Evolutionary conservation across 2,888 invertebrate genomes (phyloP).

Genomic region (Caenorhabditis doughertyi): DNA sequence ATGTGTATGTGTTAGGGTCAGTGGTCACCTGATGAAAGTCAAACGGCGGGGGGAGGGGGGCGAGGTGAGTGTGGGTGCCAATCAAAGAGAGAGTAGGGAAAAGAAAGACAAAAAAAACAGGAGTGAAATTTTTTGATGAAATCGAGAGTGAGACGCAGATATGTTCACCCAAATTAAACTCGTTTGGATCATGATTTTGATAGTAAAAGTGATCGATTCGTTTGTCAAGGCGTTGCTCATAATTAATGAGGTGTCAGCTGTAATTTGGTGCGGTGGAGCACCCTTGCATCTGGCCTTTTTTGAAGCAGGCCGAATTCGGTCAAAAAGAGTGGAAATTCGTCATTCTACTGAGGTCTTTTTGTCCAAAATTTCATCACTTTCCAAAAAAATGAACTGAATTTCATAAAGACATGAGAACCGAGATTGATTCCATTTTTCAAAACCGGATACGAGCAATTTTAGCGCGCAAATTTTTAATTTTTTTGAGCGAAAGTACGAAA

Average conservation of each 20-base stretch:
- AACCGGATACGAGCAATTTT: too few species aligned
- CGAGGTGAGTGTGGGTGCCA: neutral
- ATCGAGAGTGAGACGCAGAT: constrained; percentile 20
- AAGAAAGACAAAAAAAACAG: constrained; percentile 1
- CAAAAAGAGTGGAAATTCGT: too few species aligned
- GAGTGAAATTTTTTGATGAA: constrained; percentile 6
- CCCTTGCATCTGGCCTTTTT: too few species aligned
- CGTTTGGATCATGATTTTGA: constrained; percentile 9
- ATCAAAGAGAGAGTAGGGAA: constrained; percentile 12
- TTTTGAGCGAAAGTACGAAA: too few species aligned
- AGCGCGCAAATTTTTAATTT: too few species aligned
- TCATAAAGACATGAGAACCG: too few species aligned
- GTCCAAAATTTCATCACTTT: too few species aligned
- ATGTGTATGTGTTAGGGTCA: constrained; percentile 8
- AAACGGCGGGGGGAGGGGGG: neutral
- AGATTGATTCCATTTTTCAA: too few species aligned
- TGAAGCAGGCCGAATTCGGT: too few species aligned
- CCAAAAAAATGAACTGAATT: too few species aligned
- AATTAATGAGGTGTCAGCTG: neutral
- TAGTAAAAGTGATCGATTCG: neutral
- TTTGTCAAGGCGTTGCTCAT: neutral
- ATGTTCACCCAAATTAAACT: neutral
- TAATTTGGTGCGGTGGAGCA: neutral
- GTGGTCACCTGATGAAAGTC: constrained; percentile 33
- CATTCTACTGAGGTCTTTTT: too few species aligned